Evolutionary conservation across 2,797 vertebrate species (phyloP).

Genomic region (Rhyacichthys aspro): DNA sequence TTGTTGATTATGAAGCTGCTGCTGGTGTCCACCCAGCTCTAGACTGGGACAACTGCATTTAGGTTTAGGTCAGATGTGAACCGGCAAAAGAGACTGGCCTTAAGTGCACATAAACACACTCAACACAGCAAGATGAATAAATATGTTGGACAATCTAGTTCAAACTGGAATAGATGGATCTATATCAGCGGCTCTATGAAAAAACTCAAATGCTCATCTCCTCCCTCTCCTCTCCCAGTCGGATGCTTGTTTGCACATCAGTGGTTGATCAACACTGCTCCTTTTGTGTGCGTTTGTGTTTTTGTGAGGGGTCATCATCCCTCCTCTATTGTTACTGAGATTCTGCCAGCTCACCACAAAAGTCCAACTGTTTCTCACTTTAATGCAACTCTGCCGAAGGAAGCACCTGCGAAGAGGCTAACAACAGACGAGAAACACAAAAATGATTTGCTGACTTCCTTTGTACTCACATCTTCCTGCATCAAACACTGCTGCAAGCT

Average conservation of each 20-base stretch:
- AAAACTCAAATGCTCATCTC: no score
- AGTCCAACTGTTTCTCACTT: conserved; percentile 30
- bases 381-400: conserved; percentile 34
- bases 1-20: conserved; percentile 8
- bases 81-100: no score
- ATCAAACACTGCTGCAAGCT: conserved; percentile 13
- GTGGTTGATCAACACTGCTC: background rate
- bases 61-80: conserved; percentile 27
- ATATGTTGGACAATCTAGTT: background rate
- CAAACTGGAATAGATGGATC: no score
- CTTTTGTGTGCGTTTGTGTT: background rate
- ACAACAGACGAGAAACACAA: conserved; percentile 34
- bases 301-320: conserved; percentile 9
- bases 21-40: background rate
- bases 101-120: conserved; percentile 6
- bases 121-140: conserved; percentile 22
- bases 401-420: conserved; percentile 32
- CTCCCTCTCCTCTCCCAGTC: background rate
- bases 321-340: conserved; percentile 33
- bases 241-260: background rate
- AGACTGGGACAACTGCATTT: conserved; percentile 39
- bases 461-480: background rate
- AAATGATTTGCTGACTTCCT: conserved; percentile 13
- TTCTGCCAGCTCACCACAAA: conserved; percentile 28
- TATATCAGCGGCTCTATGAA: no score